A percentile compares a stretch with the other conserved stretches of the same genome.
Conservation (phyloP, 2,888 invertebrate genomes). For the Petrolisthes manimaculis region DNA sequence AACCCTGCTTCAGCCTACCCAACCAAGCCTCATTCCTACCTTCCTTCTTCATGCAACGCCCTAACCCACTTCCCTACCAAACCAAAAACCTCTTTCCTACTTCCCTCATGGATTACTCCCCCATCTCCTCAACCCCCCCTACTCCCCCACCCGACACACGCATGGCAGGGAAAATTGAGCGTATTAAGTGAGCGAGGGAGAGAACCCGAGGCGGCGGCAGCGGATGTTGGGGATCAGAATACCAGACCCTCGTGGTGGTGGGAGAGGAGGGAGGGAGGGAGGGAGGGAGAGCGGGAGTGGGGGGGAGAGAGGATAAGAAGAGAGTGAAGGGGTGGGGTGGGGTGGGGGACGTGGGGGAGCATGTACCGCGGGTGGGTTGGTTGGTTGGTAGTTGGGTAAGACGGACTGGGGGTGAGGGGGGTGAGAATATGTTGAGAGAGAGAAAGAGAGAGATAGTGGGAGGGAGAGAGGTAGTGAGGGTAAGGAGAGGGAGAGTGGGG, state of each 20-base stretch:
- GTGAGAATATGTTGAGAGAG: neutral
- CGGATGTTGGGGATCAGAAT: constrained; percentile 13
- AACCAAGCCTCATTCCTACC: too few species aligned
- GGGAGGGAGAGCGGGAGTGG: neutral
- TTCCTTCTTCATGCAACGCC: too few species aligned
- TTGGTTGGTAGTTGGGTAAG: neutral
- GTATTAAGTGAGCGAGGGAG: constrained; percentile 15
- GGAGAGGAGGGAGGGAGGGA: neutral
- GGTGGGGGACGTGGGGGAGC: neutral
- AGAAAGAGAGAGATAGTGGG: neutral
- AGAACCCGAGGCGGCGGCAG: constrained; percentile 9
- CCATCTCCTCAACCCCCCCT: neutral
- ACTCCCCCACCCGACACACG: constrained; percentile 5
- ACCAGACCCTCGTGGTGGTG: neutral
- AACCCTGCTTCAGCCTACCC: too few species aligned
- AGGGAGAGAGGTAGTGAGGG: neutral
- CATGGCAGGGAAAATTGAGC: constrained; percentile 16
- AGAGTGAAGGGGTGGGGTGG: neutral
- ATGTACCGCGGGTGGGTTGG: neutral
- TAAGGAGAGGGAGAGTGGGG: neutral
- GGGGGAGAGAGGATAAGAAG: neutral
- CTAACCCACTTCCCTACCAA: too few species aligned
- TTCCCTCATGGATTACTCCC: neutral
- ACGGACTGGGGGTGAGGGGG: neutral
- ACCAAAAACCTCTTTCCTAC: too few species aligned